These are phyloP conservation scores for Himantopus leucocephalus DNA, from an alignment of 2,113 vertebrate genomes.

Conservation along the genomic window DNA sequence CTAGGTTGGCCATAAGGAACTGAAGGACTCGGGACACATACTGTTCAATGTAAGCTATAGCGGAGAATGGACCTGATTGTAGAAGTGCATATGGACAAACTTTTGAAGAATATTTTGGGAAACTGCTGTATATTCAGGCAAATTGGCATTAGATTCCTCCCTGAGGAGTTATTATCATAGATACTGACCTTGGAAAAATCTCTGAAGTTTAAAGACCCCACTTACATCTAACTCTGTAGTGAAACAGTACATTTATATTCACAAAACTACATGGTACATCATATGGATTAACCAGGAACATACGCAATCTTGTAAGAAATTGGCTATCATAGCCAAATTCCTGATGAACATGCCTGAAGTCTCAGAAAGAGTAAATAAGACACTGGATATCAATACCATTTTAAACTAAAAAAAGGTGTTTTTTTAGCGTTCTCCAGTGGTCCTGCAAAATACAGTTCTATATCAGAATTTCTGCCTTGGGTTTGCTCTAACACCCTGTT, in stretches of 20 bases:
- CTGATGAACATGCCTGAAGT: background rate
- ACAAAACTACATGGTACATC: background rate
- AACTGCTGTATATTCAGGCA: background rate
- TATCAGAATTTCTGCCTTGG: background rate
- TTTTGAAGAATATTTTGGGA: background rate
- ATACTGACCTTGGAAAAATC: background rate
- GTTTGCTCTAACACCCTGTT: background rate
- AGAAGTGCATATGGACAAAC: background rate
- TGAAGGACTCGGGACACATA: background rate
- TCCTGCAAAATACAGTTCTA: background rate
- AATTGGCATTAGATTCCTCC: background rate
- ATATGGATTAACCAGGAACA: background rate
- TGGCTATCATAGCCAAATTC: background rate
- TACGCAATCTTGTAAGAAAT: background rate
- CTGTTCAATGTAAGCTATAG: background rate
- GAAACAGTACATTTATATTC: background rate
- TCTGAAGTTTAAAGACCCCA: background rate
- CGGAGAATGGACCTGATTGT: background rate
- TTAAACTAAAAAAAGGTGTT: background rate
- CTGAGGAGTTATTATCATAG: background rate
- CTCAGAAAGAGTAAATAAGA: background rate
- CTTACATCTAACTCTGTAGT: background rate
- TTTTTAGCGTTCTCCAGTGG: background rate
- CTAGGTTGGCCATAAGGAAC: background rate
- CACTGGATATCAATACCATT: background rate